phyloP scores from a whole-genome alignment of 2,113 vertebrate species.

The Chlorodrepanis virens region DNA sequence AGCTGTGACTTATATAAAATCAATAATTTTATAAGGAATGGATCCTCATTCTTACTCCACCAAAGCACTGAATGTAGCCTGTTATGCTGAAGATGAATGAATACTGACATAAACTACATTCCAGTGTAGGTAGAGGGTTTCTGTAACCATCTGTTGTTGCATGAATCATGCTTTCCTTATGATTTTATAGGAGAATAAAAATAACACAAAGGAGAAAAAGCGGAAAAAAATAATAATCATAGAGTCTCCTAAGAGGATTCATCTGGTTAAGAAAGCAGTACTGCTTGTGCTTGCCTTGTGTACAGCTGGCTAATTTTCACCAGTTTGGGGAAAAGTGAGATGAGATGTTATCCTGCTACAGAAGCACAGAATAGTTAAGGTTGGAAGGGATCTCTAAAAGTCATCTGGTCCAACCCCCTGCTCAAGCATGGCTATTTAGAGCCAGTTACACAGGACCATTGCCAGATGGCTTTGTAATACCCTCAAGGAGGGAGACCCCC shows the following conservation, averaged over 20 bases:
- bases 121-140: neutral
- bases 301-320: neutral
- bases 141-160: slow-evolving; percentile 43
- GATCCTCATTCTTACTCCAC: neutral
- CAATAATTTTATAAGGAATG: neutral
- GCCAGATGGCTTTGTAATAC: neutral
- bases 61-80: neutral
- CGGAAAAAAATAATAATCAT: neutral
- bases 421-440: neutral
- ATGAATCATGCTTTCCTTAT: slow-evolving; percentile 38
- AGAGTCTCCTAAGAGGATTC: neutral
- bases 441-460: neutral
- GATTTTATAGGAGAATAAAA: slow-evolving; percentile 6
- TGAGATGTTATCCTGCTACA: neutral
- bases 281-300: neutral
- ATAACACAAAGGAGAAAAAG: neutral
- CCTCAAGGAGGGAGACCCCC: neutral
- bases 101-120: slow-evolving; percentile 11
- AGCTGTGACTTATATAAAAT: neutral
- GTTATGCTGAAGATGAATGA: neutral
- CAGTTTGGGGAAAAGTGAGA: neutral
- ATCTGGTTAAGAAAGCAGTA: neutral
- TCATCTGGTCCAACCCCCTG: neutral
- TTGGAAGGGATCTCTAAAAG: neutral
- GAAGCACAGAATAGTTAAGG: neutral